These are phyloP conservation scores for Tuta absoluta DNA, from an alignment of 2,888 invertebrate species.

Conservation along the genomic window DNA sequence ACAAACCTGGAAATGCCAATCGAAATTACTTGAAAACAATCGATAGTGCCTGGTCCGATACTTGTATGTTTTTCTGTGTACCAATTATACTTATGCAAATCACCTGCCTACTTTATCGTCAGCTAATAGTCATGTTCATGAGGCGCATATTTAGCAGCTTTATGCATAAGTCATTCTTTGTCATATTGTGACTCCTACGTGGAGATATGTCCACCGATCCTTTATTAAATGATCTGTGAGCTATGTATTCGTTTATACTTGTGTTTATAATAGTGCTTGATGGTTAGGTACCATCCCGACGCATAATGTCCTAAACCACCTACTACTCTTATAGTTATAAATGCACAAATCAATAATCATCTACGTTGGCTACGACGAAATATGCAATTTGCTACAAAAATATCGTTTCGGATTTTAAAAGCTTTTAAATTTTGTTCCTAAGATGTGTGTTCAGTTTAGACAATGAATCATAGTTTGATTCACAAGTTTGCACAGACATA, in stretches of 20 bases:
- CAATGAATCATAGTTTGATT: neutral
- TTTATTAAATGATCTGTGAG: no score
- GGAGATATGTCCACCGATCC: neutral
- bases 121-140: slow-evolving; percentile 25
- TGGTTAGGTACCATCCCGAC: no score
- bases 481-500: neutral
- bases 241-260: no score
- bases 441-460: neutral
- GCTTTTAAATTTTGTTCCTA: neutral
- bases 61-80: slow-evolving; percentile 2
- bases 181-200: slow-evolving; percentile 22
- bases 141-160: slow-evolving; percentile 19
- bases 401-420: neutral
- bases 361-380: neutral
- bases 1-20: no score
- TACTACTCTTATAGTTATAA: neutral
- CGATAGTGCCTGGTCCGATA: neutral
- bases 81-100: slow-evolving; percentile 22
- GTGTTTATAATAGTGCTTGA: neutral
- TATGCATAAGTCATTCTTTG: slow-evolving; percentile 19
- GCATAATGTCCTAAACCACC: no score
- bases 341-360: neutral
- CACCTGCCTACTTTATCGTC: slow-evolving; percentile 22
- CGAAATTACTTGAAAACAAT: neutral
- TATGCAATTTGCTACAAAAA: neutral